phyloP scores from a whole-genome alignment of 2,113 vertebrate species.

The Lutjanus erythropterus region DNA sequence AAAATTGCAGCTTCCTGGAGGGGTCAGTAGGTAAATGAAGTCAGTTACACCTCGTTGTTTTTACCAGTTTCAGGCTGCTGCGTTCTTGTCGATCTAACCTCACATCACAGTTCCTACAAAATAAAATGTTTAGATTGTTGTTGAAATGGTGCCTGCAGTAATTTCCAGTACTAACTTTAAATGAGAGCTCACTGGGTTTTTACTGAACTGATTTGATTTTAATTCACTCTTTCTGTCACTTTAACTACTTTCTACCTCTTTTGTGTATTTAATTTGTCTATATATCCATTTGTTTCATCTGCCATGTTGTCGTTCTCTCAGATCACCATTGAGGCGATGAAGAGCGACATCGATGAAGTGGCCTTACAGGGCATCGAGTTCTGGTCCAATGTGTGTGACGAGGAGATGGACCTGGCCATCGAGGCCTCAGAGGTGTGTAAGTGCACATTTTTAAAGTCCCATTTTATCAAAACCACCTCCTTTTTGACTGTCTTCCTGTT shows the following conservation, averaged over 20 bases:
- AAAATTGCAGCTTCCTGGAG: too few species aligned
- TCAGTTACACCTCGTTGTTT: too few species aligned
- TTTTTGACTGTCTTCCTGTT: background rate
- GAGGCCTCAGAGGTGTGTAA: conserved; percentile 94
- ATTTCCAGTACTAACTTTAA: too few species aligned
- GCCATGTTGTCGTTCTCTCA: conserved; percentile 48
- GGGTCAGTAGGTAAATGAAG: too few species aligned
- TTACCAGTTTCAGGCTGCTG: too few species aligned
- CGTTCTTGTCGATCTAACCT: too few species aligned
- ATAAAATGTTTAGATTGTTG: too few species aligned
- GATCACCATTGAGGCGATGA: conserved; percentile 99
- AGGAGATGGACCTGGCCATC: conserved; percentile 98
- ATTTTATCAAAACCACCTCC: background rate
- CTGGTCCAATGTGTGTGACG: conserved; percentile 99
- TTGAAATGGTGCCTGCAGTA: too few species aligned
- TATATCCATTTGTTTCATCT: too few species aligned
- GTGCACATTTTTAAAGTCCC: rapidly evolving
- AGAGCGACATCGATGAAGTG: conserved; percentile 98
- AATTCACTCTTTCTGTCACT: background rate
- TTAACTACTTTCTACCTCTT: background rate
- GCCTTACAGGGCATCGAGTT: conserved; percentile 98
- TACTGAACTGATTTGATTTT: too few species aligned
- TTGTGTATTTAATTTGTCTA: background rate
- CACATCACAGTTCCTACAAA: too few species aligned
- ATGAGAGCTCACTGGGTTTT: too few species aligned